Conservation (phyloP, 2,888 invertebrate genomes). For the Hetaerina titia region DNA sequence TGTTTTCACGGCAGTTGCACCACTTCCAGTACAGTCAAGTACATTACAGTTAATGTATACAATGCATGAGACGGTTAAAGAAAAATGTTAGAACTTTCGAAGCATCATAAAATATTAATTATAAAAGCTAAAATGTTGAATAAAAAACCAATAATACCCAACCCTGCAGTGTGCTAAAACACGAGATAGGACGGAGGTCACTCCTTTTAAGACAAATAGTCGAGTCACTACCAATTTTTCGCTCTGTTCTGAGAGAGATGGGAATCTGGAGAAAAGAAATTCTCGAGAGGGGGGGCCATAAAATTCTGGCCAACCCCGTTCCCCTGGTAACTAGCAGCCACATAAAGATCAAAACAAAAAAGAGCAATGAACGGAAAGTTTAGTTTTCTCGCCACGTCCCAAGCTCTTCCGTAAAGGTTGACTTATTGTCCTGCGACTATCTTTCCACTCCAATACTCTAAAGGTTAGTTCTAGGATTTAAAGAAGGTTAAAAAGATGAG, state of each 20-base stretch:
- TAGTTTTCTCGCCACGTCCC: slow-evolving; percentile 48
- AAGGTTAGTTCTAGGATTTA: background rate
- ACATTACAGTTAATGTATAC: too few species aligned
- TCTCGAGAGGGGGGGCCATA: background rate
- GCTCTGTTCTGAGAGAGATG: background rate
- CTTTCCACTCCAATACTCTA: slow-evolving; percentile 41
- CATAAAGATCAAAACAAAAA: slow-evolving; percentile 5
- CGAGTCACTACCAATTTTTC: background rate
- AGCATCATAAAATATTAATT: background rate
- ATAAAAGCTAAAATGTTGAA: background rate
- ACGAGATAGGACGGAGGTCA: background rate
- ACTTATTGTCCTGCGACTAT: slow-evolving; percentile 8
- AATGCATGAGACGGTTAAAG: too few species aligned
- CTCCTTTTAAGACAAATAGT: background rate
- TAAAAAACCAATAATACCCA: background rate
- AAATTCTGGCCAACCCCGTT: background rate
- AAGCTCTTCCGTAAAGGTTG: slow-evolving; percentile 27
- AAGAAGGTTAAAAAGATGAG: background rate
- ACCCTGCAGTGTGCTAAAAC: background rate
- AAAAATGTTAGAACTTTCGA: too few species aligned
- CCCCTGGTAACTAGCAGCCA: background rate
- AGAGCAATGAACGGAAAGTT: slow-evolving; percentile 39
- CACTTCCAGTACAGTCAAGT: too few species aligned
- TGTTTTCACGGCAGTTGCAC: too few species aligned
- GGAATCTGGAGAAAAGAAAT: background rate